Evolutionary conservation across 2,888 invertebrate species (phyloP).

Genomic region (Pammene aurita): DNA sequence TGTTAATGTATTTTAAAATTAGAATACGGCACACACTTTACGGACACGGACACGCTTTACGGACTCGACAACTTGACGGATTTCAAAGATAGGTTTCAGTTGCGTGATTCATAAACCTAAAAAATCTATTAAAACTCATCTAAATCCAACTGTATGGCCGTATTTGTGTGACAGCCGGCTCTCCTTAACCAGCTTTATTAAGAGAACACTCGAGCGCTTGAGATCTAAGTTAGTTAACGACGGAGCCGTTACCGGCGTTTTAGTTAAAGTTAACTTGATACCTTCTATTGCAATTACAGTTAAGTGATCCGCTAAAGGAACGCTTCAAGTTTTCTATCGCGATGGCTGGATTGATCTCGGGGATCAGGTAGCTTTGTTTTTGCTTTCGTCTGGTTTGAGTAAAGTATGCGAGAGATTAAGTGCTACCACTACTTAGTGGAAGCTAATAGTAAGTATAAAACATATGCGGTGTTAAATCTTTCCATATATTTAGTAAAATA

Average conservation of each 20-base stretch:
- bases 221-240: constrained; percentile 40
- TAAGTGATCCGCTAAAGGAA: constrained; percentile 19
- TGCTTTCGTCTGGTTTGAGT: background rate
- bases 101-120: too few relatives aligned
- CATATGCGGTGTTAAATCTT: too few relatives aligned
- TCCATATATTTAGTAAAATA: too few relatives aligned
- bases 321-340: constrained; percentile 13
- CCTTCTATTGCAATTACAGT: constrained; percentile 35
- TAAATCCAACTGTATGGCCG: background rate
- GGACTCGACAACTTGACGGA: too few relatives aligned
- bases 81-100: too few relatives aligned
- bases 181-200: constrained; percentile 42
- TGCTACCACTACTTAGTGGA: too few relatives aligned
- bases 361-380: background rate
- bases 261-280: constrained; percentile 35
- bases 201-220: constrained; percentile 41
- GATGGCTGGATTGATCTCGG: constrained; percentile 1
- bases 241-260: constrained; percentile 31
- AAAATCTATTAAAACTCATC: background rate
- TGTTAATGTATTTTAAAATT: too few relatives aligned
- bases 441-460: too few relatives aligned
- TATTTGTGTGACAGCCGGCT: constrained; percentile 28
- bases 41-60: too few relatives aligned
- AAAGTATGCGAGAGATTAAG: background rate
- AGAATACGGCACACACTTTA: too few relatives aligned